Conservation (phyloP, 2,797 vertebrate species). For the Neopelma chrysocephalum region DNA sequence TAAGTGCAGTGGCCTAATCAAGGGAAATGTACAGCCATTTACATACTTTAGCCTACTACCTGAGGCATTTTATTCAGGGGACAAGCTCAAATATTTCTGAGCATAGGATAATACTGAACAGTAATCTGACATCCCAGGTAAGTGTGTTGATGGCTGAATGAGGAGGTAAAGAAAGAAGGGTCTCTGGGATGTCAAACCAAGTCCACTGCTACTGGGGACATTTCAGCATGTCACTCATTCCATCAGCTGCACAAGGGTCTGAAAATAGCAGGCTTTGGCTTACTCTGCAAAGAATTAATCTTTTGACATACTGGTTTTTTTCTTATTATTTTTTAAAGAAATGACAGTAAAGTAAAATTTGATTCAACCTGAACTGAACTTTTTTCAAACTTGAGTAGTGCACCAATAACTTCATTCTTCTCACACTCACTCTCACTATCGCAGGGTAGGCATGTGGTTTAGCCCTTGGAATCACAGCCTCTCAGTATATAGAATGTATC, state of each 20-base stretch:
- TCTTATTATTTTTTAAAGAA: not conserved
- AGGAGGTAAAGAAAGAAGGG: not conserved
- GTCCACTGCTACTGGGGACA: not conserved
- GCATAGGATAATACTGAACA: not conserved
- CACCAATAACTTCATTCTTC: not conserved
- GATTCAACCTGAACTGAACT: not conserved
- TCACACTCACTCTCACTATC: not conserved
- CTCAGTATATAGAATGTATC: not conserved
- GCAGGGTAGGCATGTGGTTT: not conserved
- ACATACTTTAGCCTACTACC: not conserved
- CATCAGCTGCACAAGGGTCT: not conserved
- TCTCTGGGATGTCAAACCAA: not conserved
- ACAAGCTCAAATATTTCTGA: not conserved
- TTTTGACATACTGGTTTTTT: not conserved
- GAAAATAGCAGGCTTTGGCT: not conserved
- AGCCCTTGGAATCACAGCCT: not conserved
- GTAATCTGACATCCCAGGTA: not conserved
- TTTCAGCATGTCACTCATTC: not conserved
- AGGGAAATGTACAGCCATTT: not conserved
- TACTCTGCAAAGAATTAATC: not conserved
- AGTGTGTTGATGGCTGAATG: not conserved
- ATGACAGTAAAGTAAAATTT: not conserved
- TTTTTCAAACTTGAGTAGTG: not conserved
- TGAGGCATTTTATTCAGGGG: not conserved
- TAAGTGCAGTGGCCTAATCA: not conserved